Evolutionary conservation across 1,140 invertebrate genomes (phyloP), one percentile per base, ranked within the genome.

Genomic region (Aleiodes sp.): DNA sequence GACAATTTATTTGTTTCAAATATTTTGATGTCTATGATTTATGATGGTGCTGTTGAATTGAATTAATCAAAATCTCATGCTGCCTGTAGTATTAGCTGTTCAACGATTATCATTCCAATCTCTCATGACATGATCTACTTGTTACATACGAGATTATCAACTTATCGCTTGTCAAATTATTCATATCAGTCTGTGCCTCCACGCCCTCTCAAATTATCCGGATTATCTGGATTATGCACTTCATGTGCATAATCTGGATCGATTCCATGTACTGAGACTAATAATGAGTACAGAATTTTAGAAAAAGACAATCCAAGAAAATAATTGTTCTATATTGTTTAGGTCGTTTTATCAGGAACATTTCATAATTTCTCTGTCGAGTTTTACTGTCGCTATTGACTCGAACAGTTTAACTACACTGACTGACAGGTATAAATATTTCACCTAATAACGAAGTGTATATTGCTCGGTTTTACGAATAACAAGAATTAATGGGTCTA

Each of bases 381-480:
- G 31, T 35, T 10, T 0, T 8, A 12, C 10, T 9, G 21, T 4
- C 4, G 3, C 9, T 24, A 4, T 3, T 52, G 21, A 2, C 21
- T n/a, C n/a, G n/a, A n/a, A n/a, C n/a, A n/a, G n/a, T 8, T 52
- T 6, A 24, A 6, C 19, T 8, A 52, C 8, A 4, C 41, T 10
- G 4, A 52, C 26, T 12, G 21, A 10, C 46, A 52, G 46, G 21
- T 52, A 52, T 52, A 24, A 52, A 52, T 24, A 10, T 19, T 33
- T 16, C 3, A 61, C 63, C 21, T 16, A 3, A 1, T 1, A 46
- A 65, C 43, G 31, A 12, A 24, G 12, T 19, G 9, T 69, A 63
- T 69, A 69, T 56, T 46, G 67, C 59, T 69, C 67, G 60, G 67
- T 69, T 69, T 69, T 37, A n/a, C 57, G 60, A 69, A 69, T 69